Conservation (phyloP, 2,113 vertebrate genomes). For the Sander lucioperca region DNA sequence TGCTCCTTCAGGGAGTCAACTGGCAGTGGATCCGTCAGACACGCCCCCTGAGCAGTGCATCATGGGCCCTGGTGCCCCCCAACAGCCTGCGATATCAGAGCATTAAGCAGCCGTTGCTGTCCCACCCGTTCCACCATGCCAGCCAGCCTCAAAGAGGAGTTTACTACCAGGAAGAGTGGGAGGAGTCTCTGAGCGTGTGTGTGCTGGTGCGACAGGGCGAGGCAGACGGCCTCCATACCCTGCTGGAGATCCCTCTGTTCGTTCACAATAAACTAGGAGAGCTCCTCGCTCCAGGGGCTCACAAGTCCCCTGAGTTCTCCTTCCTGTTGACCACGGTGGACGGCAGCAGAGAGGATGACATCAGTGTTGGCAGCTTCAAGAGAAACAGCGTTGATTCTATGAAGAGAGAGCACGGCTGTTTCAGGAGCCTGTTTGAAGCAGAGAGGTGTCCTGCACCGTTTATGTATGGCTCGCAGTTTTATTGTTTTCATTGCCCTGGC, state of each 20-base stretch:
- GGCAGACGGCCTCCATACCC: constrained; percentile 44
- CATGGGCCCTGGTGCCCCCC: constrained; percentile 78
- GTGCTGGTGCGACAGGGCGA: constrained; percentile 68
- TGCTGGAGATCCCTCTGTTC: constrained; percentile 75
- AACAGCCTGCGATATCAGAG: constrained; percentile 77
- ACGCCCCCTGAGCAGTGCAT: constrained; percentile 74
- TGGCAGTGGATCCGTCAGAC: constrained; percentile 52
- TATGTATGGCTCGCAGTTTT: constrained; percentile 76
- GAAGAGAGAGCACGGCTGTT: constrained; percentile 79
- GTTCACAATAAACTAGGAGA: constrained; percentile 47
- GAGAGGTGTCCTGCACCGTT: constrained; percentile 83
- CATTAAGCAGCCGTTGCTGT: constrained; percentile 61
- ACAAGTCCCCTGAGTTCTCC: constrained; percentile 60
- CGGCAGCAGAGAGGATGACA: constrained; percentile 84
- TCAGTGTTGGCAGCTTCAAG: constrained; percentile 59
- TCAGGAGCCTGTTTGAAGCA: constrained; percentile 86
- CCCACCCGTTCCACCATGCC: constrained; percentile 64
- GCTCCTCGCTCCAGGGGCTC: constrained; percentile 42
- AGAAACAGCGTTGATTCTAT: constrained; percentile 4
- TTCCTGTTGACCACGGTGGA: constrained; percentile 83
- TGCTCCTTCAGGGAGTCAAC: constrained; percentile 57
- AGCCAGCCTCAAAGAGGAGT: constrained; percentile 47
- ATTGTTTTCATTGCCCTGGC: constrained; percentile 81
- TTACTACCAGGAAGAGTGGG: constrained; percentile 70
- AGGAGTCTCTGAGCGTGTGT: constrained; percentile 70